phyloP scores from a whole-genome alignment of 2,797 vertebrate genomes.

The Oreonectes daqikongensis region DNA sequence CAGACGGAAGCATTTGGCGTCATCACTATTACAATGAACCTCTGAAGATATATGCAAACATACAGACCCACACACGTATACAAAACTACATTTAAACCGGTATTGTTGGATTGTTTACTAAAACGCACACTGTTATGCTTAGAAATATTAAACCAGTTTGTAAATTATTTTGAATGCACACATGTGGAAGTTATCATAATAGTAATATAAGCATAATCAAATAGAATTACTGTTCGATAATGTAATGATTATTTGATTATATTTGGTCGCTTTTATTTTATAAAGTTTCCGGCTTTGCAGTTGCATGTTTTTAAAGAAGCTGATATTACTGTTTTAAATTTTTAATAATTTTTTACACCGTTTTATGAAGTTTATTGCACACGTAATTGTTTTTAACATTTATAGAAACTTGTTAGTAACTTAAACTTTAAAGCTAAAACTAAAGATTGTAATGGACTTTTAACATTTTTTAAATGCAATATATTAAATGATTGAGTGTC shows the following conservation, averaged over 20 bases:
- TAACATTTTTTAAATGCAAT: too few species aligned
- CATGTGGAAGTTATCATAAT: neutral
- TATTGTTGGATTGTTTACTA: neutral
- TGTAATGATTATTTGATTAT: neutral
- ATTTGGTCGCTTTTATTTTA: neutral
- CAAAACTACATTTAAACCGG: neutral
- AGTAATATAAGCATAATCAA: neutral
- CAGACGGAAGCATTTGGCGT: constrained; percentile 74
- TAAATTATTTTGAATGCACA: neutral
- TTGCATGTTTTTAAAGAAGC: neutral
- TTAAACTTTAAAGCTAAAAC: neutral
- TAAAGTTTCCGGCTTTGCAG: neutral
- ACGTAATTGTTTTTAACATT: constrained; percentile 2
- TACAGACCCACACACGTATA: neutral
- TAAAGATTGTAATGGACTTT: neutral
- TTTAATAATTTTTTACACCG: neutral
- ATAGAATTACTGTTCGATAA: neutral
- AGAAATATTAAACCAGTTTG: constrained; percentile 8
- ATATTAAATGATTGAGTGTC: too few species aligned
- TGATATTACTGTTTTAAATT: neutral
- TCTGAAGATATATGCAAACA: constrained; percentile 19
- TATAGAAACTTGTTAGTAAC: neutral
- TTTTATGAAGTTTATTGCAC: neutral
- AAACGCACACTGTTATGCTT: neutral
- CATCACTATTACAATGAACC: constrained; percentile 68